These are phyloP conservation scores for Stomatorhinus walkeri DNA, from an alignment of 2,797 vertebrate genomes.

Conservation along the genomic window DNA sequence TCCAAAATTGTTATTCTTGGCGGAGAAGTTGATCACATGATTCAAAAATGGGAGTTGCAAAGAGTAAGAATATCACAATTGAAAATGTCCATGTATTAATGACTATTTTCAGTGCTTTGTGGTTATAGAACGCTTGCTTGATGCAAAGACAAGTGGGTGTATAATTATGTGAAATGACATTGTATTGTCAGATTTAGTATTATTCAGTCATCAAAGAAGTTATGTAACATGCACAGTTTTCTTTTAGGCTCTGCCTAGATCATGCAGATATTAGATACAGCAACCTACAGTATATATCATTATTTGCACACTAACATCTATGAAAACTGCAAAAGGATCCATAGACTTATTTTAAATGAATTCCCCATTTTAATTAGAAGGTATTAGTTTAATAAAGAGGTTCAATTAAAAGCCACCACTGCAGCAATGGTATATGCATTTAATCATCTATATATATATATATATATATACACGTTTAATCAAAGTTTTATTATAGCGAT, in stretches of 20 bases:
- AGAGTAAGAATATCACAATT: conserved; percentile 75
- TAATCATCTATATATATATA: background rate
- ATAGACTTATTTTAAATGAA: background rate
- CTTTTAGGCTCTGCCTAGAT: background rate
- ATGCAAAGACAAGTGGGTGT: background rate
- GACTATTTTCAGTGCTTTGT: background rate
- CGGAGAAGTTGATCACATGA: conserved; percentile 93
- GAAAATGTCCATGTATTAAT: background rate
- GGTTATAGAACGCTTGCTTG: background rate
- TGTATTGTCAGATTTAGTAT: background rate
- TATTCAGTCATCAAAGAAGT: background rate
- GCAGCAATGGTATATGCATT: background rate
- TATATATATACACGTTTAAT: background rate
- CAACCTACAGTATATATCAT: background rate
- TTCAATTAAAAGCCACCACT: background rate
- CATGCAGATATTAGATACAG: background rate
- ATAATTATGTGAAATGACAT: background rate
- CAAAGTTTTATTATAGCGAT: background rate
- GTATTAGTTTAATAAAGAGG: background rate
- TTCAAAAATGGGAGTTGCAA: conserved; percentile 97
- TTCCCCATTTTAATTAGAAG: background rate
- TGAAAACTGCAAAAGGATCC: background rate
- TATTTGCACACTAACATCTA: background rate
- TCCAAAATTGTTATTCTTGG: conserved; percentile 83
- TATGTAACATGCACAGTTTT: background rate